Conservation (phyloP, 2,888 invertebrate genomes). For the Plagiodera versicolora region DNA sequence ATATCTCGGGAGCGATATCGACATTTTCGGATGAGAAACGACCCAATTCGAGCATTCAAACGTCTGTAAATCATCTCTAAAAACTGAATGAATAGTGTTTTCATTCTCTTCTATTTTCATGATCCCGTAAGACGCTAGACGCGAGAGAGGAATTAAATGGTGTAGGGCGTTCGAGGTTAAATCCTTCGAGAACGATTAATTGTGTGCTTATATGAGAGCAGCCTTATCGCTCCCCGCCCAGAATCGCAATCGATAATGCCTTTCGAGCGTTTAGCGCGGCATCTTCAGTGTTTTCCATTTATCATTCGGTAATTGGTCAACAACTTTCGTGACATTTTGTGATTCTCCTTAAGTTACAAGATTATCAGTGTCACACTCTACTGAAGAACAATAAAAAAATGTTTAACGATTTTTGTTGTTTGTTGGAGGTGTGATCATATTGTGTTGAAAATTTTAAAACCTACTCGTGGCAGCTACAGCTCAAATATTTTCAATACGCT, state of each 20-base stretch:
- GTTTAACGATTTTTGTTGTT: too few species aligned
- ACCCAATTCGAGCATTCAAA: not conserved
- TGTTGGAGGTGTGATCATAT: too few species aligned
- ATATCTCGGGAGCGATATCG: constrained; percentile 6
- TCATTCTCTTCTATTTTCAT: constrained; percentile 6
- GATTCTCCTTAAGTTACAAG: not conserved
- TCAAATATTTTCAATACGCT: too few species aligned
- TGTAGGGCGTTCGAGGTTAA: not conserved
- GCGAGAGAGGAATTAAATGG: constrained; percentile 10
- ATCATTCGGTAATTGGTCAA: not conserved
- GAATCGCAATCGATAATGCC: not conserved
- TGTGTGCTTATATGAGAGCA: not conserved
- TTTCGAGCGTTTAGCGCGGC: not conserved
- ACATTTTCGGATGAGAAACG: constrained; percentile 4
- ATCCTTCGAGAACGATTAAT: constrained; percentile 9
- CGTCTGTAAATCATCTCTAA: constrained; percentile 3
- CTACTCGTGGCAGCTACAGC: too few species aligned
- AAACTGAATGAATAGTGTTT: constrained; percentile 10
- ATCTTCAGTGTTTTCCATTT: not conserved
- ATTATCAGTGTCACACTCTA: too few species aligned
- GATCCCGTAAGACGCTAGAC: constrained; percentile 6
- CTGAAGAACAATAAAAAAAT: too few species aligned
- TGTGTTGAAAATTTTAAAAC: too few species aligned
- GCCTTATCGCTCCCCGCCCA: constrained; percentile 3
- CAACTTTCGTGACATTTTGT: not conserved